phyloP scores from a whole-genome alignment of 2,888 invertebrate genomes.

The Caenorhabditis macrosperma region DNA sequence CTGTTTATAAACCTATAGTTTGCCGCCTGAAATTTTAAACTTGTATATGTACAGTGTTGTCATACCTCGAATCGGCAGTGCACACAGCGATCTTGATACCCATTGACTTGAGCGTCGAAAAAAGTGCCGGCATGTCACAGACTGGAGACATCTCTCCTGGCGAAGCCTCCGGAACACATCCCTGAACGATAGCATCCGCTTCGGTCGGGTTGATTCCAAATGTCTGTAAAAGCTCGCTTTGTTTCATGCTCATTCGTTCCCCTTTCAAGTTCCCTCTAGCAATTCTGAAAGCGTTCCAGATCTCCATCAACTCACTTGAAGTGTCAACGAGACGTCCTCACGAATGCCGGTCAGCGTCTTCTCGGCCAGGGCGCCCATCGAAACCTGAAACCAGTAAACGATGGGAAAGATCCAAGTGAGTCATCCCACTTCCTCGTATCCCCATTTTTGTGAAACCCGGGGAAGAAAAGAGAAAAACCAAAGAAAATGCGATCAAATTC shows the following conservation, averaged over 20 bases:
- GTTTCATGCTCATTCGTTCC: no score
- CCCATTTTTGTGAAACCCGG: not conserved
- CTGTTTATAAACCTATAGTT: no score
- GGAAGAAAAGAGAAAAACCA: not conserved
- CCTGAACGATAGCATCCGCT: conserved; percentile 62
- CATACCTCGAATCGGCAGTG: conserved; percentile 81
- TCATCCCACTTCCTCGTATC: not conserved
- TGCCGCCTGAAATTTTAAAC: no score
- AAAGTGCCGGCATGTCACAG: conserved; percentile 80
- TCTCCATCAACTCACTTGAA: conserved; percentile 24
- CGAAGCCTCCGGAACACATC: conserved; percentile 68
- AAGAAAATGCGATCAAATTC: conserved; percentile 17
- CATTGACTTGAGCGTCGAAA: conserved; percentile 80
- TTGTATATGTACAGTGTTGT: no score
- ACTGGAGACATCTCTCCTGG: conserved; percentile 73
- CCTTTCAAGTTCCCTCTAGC: no score
- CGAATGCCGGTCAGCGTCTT: conserved; percentile 72
- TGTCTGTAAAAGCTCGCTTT: conserved; percentile 18
- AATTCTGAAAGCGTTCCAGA: not conserved
- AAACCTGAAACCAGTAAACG: conserved; percentile 68
- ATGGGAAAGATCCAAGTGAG: no score
- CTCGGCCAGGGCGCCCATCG: conserved; percentile 72
- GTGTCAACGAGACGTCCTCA: conserved; percentile 67
- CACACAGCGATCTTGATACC: conserved; percentile 82
- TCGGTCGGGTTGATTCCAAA: conserved; percentile 60